Evolutionary conservation across 2,797 vertebrate species (phyloP).

Genomic region (Rhodeus uyekii): DNA sequence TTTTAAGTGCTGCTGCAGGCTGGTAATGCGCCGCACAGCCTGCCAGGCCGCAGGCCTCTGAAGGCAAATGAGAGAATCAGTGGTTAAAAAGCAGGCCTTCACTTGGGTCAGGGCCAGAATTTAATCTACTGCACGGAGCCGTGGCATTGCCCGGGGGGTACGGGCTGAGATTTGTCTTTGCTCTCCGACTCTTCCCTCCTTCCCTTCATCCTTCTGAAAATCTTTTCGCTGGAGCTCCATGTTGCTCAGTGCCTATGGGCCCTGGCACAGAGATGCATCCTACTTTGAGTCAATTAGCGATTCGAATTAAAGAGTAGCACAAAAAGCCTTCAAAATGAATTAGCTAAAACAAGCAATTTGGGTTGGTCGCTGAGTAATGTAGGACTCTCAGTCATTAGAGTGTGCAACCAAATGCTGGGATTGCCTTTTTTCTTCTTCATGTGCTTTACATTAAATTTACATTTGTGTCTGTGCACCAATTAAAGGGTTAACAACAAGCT

Average conservation of each 20-base stretch:
- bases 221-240: constrained; percentile 60
- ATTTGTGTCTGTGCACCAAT: constrained; percentile 30
- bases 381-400: constrained; percentile 17
- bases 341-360: constrained; percentile 61
- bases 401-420: constrained; percentile 2
- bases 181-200: constrained; percentile 24
- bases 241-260: constrained; percentile 66
- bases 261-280: constrained; percentile 65
- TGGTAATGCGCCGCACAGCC: constrained; percentile 76
- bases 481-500: constrained; percentile 49
- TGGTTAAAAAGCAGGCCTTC: constrained; percentile 82
- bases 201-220: constrained; percentile 33
- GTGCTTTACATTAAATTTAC: constrained; percentile 44
- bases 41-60: constrained; percentile 75
- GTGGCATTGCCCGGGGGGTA: constrained; percentile 68
- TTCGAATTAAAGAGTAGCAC: constrained; percentile 67
- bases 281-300: constrained; percentile 73
- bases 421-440: constrained; percentile 1
- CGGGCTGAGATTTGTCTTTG: constrained; percentile 65
- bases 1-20: constrained; percentile 81
- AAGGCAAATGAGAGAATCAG: constrained; percentile 79
- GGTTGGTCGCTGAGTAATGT: constrained; percentile 36
- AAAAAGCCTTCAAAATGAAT: constrained; percentile 68
- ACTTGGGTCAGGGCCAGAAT: constrained; percentile 74
- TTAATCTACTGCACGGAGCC: constrained; percentile 75